Percentiles rank a stretch among this genome's conserved stretches.
Evolutionary conservation across 1,140 invertebrate genomes (phyloP).

Genomic region (Diorhabda elongata): DNA sequence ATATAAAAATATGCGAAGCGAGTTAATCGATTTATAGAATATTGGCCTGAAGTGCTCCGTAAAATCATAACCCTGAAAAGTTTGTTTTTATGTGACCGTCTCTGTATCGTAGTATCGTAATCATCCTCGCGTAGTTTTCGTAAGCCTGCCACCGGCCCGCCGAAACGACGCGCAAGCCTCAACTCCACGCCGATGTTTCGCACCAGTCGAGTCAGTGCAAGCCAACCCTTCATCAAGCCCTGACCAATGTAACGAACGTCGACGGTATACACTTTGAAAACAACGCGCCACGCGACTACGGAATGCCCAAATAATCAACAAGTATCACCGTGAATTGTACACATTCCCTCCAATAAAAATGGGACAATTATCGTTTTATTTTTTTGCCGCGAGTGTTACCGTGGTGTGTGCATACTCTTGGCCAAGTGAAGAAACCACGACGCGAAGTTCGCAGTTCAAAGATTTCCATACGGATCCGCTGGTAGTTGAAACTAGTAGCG

Average conservation of each 20-base stretch:
- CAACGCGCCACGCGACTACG: neutral
- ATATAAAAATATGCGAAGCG: no score
- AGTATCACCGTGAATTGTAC: neutral
- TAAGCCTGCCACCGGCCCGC: slow-evolving; percentile 15
- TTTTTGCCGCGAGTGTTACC: slow-evolving; percentile 18
- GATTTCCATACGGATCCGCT: slow-evolving; percentile 65
- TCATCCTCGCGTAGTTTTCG: slow-evolving; percentile 9
- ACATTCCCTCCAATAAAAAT: slow-evolving; percentile 14
- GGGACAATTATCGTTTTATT: slow-evolving; percentile 20
- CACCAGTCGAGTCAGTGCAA: slow-evolving; percentile 3
- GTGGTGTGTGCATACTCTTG: slow-evolving; percentile 41
- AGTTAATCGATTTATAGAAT: neutral
- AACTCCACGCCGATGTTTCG: neutral
- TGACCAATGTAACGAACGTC: slow-evolving; percentile 5
- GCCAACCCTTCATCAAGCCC: slow-evolving; percentile 1
- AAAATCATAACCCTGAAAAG: neutral
- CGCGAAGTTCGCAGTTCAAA: slow-evolving; percentile 51
- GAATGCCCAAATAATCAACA: slow-evolving; percentile 15
- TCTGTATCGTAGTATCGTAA: neutral
- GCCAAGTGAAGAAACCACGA: slow-evolving; percentile 49
- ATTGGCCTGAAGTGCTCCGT: neutral
- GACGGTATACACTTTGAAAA: neutral
- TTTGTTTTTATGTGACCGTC: neutral
- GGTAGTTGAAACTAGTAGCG: slow-evolving; percentile 74
- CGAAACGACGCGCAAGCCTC: neutral